phyloP scores from a whole-genome alignment of 1,140 invertebrate genomes.

The Dysdera silvatica region DNA sequence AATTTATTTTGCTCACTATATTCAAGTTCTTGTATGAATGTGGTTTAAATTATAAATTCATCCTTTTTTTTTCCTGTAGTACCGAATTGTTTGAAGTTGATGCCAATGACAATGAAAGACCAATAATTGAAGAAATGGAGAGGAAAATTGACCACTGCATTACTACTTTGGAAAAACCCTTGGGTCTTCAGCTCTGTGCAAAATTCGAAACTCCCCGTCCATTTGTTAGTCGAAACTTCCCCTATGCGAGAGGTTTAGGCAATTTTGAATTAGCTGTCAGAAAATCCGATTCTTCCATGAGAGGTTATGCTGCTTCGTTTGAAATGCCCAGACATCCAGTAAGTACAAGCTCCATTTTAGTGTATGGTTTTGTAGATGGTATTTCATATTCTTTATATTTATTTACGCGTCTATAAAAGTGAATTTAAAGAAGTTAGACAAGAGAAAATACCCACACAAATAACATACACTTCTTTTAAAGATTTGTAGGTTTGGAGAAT shows the following conservation, averaged over 20 bases:
- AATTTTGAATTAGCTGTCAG: conserved; percentile 9
- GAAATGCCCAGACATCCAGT: conserved; percentile 13
- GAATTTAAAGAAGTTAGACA: no score
- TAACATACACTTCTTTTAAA: no score
- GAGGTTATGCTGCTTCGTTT: neutral
- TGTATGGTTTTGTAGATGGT: no score
- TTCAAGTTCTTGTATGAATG: neutral
- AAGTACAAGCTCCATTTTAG: conserved; percentile 1
- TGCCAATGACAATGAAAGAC: conserved; percentile 3
- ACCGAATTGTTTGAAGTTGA: conserved; percentile 13
- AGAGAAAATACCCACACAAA: no score
- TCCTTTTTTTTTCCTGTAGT: neutral
- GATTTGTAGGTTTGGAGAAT: no score
- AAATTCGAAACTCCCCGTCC: conserved; percentile 1
- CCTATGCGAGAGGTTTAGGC: conserved; percentile 6
- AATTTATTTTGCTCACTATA: no score
- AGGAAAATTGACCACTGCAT: conserved; percentile 14
- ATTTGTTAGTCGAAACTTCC: neutral
- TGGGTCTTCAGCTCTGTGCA: conserved; percentile 2
- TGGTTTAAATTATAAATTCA: neutral
- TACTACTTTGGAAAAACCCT: neutral
- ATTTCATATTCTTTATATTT: no score
- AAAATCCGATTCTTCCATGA: conserved; percentile 7
- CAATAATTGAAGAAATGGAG: conserved; percentile 1
- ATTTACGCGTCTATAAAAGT: no score